Evolutionary conservation across 53 echinoderm and acorn worm genomes (phyloP), one percentile per base, ranked within the genome.

Genomic region (Luidia sarsii): DNA sequence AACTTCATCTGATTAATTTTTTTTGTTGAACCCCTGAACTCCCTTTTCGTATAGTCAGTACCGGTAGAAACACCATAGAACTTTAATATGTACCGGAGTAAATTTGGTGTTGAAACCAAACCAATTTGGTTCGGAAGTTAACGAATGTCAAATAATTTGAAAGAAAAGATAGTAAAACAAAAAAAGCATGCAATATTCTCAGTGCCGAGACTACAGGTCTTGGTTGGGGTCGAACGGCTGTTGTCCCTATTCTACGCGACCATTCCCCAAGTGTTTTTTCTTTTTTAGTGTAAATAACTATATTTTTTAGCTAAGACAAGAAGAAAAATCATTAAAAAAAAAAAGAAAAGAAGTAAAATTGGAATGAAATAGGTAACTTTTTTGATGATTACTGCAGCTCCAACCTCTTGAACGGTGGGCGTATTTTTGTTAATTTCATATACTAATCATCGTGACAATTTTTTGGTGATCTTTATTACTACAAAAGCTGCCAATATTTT

Each of bases 251-350:
- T 54, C 36, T 27, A 16, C n/a, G 11, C 20, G 61, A 75, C 75
- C 75, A 75, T 75, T 75, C 75, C 75, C 75, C 75, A 60, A n/a
- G 39, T 39, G 54, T 53, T 38, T 70, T 49, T 50, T 51, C 50
- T 60, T 75, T 75, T 75, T 75, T 75, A 60, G 60, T 75, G 75
- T 75, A 75, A 75, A 75, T 75, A 75, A 41, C 43, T 75, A 75
- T 75, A 75, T 75, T 75, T 75, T 75, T 75, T 59, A 60, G 59
- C 60, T 46, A 73, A 73, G n/a, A n/a, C n/a, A n/a, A n/a, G n/a
- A n/a, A n/a, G n/a, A n/a, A n/a, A n/a, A n/a, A n/a, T n/a, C n/a
- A n/a, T n/a, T n/a, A n/a, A n/a, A n/a, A n/a, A n/a, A 56, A 73
- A 57, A 38, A 39, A 32, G 16, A 50, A 71, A 19, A 22, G 15